These are phyloP conservation scores for Periophthalmus modestus DNA, from an alignment of 2,113 vertebrate genomes.

Conservation along the genomic window DNA sequence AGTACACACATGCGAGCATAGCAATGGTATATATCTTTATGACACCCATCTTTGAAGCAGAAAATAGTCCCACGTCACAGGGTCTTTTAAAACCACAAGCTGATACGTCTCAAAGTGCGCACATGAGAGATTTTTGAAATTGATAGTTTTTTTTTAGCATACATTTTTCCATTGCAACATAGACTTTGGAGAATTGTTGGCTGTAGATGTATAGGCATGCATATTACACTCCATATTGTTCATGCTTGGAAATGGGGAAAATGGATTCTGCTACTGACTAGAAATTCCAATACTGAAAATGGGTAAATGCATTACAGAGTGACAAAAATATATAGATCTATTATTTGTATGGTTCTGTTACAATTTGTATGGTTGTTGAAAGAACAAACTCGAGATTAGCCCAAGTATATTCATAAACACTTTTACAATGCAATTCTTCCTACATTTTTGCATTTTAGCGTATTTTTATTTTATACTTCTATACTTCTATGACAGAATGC, in stretches of 20 bases:
- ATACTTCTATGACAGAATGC: too few species aligned
- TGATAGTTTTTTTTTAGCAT: neutral
- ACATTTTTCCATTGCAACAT: neutral
- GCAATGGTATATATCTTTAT: conserved; percentile 30
- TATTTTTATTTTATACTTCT: too few species aligned
- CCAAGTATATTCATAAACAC: too few species aligned
- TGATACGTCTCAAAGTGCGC: neutral
- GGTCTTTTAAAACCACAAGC: neutral
- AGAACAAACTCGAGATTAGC: neutral
- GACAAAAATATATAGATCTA: neutral
- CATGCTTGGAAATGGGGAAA: neutral
- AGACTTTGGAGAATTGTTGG: neutral
- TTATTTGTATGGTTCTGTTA: neutral
- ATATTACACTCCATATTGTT: conserved; percentile 7
- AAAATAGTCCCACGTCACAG: conserved; percentile 22
- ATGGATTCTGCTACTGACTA: too few species aligned
- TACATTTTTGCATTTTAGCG: too few species aligned
- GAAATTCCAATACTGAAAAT: neutral
- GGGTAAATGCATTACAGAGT: neutral
- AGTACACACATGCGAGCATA: conserved; percentile 13
- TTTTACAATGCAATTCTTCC: too few species aligned
- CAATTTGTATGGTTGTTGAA: too few species aligned
- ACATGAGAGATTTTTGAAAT: neutral
- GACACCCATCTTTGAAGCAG: conserved; percentile 33
- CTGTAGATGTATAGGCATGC: neutral